Conservation (phyloP, 1,140 invertebrate genomes). For the Zophobas morio region DNA sequence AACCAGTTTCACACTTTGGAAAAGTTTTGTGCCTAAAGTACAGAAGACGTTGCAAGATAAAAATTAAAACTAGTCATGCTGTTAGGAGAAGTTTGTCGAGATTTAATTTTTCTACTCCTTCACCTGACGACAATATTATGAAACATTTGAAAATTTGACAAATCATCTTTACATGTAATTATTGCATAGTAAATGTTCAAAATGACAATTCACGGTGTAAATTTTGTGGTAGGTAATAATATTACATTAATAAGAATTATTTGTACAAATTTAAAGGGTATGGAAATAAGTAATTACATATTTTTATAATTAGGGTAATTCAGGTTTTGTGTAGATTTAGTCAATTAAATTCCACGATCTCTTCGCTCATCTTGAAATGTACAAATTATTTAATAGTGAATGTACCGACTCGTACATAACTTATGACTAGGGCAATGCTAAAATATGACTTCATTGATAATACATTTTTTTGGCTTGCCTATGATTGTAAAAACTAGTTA, state of each 20-base stretch:
- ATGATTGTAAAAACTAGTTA: too few species aligned
- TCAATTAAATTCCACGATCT: too few species aligned
- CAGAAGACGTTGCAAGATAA: constrained; percentile 29
- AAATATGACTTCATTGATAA: too few species aligned
- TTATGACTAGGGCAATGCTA: too few species aligned
- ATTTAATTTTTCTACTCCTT: constrained; percentile 75
- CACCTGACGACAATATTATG: constrained; percentile 71
- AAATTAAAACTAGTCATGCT: constrained; percentile 24
- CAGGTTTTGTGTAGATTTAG: too few species aligned
- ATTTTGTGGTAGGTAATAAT: too few species aligned
- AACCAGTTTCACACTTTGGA: constrained; percentile 68
- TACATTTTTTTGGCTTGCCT: too few species aligned
- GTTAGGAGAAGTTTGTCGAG: constrained; percentile 56
- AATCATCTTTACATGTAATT: constrained; percentile 2
- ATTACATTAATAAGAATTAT: neutral
- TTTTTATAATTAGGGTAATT: too few species aligned
- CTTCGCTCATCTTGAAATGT: too few species aligned
- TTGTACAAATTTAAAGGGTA: neutral
- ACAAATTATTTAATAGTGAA: too few species aligned
- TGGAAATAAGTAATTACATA: too few species aligned
- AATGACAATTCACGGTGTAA: neutral
- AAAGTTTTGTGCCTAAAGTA: constrained; percentile 68
- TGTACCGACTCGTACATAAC: too few species aligned
- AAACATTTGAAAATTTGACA: constrained; percentile 44
- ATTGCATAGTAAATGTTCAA: neutral